Evolutionary conservation across 30 jellyfish, hydroid and myxozoan genomes (phyloP), one percentile per base, ranked within the genome.

Genomic region (Nemopilema nomurai): DNA sequence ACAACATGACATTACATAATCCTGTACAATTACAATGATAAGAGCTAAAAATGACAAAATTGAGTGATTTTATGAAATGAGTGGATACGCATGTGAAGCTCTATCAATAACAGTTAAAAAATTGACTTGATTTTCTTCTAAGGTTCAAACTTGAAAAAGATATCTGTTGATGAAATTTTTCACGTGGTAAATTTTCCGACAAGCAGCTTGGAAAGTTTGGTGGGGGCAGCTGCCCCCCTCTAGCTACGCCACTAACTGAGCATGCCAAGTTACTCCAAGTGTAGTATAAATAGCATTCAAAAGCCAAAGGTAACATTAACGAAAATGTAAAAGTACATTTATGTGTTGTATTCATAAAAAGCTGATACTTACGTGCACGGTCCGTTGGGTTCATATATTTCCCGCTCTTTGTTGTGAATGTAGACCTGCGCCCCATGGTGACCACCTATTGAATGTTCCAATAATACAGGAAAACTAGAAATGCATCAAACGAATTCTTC

Each of bases 371-470:
- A 73, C 99, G 95, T 19, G 99, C 99, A 78, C 83, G 99, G 74
- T 95, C 99, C 4, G 99, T 95, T 1, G 99, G 99, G 86, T 95
- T 95, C 99, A 95, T 95, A 32, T 90, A 95, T 88, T 90, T 89
- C 81, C 99, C 99, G 85, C 99, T 95, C 71, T 95, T 95, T 0
- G 99, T 95, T 86, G 99, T 95, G 63, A 69, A 90, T 26, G 99
- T 95, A 8, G 99, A 95, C 82, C 99, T 62, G 17, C 99, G 85
- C 4, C 99, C 99, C 99, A 95, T 95, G 75, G 63, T 79, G 63
- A 41, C 29, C 1, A 25, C 7, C 18, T 3, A n/a, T 25, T 63
- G 30, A 19, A n/a, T n/a, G n/a, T n/a, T n/a, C n/a, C n/a, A n/a
- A n/a, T n/a, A n/a, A n/a, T n/a, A n/a, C n/a, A n/a, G n/a, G n/a